Percentiles rank a stretch among this genome's conserved stretches.
Evolutionary conservation across 2,113 vertebrate species (phyloP).

Genomic region (Nansenia antarctica): DNA sequence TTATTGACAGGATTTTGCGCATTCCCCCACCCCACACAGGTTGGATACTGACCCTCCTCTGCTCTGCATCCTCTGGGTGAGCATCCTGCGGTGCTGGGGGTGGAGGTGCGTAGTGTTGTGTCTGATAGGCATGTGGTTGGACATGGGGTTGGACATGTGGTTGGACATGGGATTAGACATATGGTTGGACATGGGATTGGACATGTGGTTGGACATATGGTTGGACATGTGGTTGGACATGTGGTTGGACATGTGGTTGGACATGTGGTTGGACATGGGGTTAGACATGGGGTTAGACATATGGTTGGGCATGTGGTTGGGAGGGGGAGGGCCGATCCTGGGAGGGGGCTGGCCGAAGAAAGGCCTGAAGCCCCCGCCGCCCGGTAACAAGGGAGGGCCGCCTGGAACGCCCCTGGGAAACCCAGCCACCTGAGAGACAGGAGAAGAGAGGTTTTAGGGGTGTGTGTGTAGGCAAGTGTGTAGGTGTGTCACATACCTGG

Average conservation of each 20-base stretch:
- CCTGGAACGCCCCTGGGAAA: conserved; percentile 65
- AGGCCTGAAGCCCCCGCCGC: conserved; percentile 86
- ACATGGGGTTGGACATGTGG: too few species aligned
- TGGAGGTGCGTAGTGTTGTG: conserved; percentile 94
- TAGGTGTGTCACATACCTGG: too few species aligned
- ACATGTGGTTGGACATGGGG: too few species aligned
- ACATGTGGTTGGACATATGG: neutral
- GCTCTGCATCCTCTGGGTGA: conserved; percentile 91
- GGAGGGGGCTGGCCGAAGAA: conserved; percentile 82
- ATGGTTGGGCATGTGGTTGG: conserved; percentile 67
- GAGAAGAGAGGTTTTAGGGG: conserved; percentile 40
- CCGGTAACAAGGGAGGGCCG: conserved; percentile 75
- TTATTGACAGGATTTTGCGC: too few species aligned
- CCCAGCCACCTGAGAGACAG: conserved; percentile 77
- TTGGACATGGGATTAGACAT: too few species aligned
- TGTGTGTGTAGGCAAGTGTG: neutral
- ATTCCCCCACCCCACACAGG: too few species aligned
- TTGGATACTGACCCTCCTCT: conserved; percentile 73
- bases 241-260: too few species aligned
- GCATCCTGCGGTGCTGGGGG: conserved; percentile 91
- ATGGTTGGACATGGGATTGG: too few species aligned
- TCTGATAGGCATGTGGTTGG: conserved; percentile 62
- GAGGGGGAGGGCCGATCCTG: conserved; percentile 69
- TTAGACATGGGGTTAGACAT: neutral
- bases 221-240: too few species aligned